A percentile compares a stretch with the other conserved stretches of the same genome.
Conservation (phyloP, 2,113 vertebrate species). For the Macquaria ambigua region DNA sequence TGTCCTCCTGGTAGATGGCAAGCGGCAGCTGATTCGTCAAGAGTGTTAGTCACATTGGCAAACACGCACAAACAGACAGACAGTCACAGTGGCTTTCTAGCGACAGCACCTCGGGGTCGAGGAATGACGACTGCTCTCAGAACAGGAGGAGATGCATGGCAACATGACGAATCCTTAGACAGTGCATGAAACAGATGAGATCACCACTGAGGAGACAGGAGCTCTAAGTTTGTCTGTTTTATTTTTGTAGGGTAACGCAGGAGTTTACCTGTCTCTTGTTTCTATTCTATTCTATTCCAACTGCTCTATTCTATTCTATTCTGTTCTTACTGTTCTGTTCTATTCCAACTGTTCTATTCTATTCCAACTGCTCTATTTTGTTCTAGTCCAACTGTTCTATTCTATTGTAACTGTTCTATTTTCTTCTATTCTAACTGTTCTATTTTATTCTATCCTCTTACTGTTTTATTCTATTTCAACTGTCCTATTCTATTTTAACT, state of each 20-base stretch:
- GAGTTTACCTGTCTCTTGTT: neutral
- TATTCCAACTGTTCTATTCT: neutral
- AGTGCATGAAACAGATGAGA: neutral
- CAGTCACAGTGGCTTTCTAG: constrained; percentile 6
- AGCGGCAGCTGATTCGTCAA: constrained; percentile 14
- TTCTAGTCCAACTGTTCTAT: too few species aligned
- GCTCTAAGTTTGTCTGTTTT: neutral
- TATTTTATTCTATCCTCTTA: neutral
- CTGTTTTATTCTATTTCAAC: too few species aligned
- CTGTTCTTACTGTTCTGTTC: neutral
- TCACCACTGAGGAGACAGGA: constrained; percentile 2
- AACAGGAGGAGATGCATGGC: constrained; percentile 31
- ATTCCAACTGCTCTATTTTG: neutral
- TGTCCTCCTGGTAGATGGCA: constrained; percentile 1
- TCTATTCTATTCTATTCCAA: neutral
- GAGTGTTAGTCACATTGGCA: constrained; percentile 36
- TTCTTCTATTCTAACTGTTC: neutral
- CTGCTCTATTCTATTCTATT: neutral
- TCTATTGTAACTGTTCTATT: too few species aligned
- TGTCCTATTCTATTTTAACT: too few species aligned
- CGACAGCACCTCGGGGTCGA: constrained; percentile 23
- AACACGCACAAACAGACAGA: constrained; percentile 12
- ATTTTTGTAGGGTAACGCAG: neutral
- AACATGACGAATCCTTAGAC: constrained; percentile 11
- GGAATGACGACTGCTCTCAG: constrained; percentile 20